These are phyloP conservation scores for Liparis tanakae DNA, from an alignment of 2,797 vertebrate species.

Conservation along the genomic window DNA sequence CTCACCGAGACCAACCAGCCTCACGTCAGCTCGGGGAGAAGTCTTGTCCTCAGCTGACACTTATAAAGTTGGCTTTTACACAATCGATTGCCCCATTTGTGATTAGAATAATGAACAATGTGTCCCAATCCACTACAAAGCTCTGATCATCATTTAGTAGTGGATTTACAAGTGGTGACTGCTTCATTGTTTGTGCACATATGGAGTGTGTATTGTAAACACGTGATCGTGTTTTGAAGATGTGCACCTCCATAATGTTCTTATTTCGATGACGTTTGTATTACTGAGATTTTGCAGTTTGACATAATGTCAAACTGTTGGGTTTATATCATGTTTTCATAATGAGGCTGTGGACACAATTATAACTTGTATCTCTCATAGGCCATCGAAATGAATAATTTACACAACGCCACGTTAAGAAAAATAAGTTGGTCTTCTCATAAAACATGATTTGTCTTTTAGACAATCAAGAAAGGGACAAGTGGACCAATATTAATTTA, in stretches of 20 bases:
- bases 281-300: background rate
- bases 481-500: background rate
- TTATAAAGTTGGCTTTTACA: constrained; percentile 13
- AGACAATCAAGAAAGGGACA: background rate
- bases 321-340: background rate
- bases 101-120: background rate
- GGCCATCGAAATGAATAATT: background rate
- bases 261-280: background rate
- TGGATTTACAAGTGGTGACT: background rate
- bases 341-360: background rate
- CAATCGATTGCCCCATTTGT: background rate
- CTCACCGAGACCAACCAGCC: constrained; percentile 8
- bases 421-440: background rate
- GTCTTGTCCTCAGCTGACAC: background rate
- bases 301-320: background rate
- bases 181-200: background rate
- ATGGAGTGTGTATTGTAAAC: background rate
- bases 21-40: background rate
- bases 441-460: background rate
- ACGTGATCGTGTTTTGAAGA: background rate
- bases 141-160: background rate
- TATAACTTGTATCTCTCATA: background rate
- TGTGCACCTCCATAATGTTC: background rate
- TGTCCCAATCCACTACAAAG: background rate
- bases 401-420: background rate